Evolutionary conservation across 2,113 vertebrate genomes (phyloP).

Genomic region (Nothobranchius kuhntae): DNA sequence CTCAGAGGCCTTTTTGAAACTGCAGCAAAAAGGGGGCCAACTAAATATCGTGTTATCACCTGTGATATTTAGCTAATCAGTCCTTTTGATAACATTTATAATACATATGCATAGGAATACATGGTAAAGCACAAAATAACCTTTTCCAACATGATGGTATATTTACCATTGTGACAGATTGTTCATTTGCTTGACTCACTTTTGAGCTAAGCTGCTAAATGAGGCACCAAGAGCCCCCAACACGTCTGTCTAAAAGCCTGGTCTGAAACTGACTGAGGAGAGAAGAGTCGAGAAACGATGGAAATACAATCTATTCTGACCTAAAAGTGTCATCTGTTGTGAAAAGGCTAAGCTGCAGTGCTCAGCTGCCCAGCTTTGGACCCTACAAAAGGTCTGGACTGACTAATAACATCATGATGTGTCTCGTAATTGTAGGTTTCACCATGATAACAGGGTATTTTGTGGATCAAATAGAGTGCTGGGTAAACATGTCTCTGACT

Average conservation of each 20-base stretch:
- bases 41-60: too few relatives aligned
- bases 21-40: too few relatives aligned
- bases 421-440: slow-evolving; percentile 8
- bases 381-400: slow-evolving; percentile 38
- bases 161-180: slow-evolving; percentile 40
- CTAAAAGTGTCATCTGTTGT: slow-evolving; percentile 59
- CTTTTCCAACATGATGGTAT: too few relatives aligned
- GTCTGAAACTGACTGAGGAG: slow-evolving; percentile 29
- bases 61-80: too few relatives aligned
- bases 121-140: too few relatives aligned
- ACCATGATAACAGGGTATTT: slow-evolving; percentile 19
- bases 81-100: too few relatives aligned
- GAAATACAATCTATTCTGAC: slow-evolving; percentile 53
- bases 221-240: slow-evolving; percentile 40
- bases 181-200: slow-evolving; percentile 23
- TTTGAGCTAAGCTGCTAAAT: slow-evolving; percentile 37
- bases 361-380: slow-evolving; percentile 21
- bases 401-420: neutral
- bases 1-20: too few relatives aligned
- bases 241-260: slow-evolving; percentile 53
- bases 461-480: slow-evolving; percentile 24
- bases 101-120: too few relatives aligned
- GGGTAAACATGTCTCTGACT: slow-evolving; percentile 21
- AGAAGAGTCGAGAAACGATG: slow-evolving; percentile 35
- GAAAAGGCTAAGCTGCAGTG: slow-evolving; percentile 20